Conservation (phyloP, 92 coral and sea anemone genomes). For the Plumapathes pennacea region DNA sequence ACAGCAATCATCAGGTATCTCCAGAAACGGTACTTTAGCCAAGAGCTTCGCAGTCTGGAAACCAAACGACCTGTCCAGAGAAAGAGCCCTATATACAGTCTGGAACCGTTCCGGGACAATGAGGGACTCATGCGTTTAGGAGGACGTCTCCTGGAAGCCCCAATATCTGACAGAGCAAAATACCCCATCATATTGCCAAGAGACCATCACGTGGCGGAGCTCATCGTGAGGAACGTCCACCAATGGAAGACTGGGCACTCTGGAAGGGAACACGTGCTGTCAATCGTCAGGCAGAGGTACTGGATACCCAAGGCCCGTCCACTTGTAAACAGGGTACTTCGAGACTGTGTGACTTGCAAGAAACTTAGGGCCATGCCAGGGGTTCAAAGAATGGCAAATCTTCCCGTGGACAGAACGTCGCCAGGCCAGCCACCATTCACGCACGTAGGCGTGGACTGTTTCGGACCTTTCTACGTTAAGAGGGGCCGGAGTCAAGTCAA, state of each 20-base stretch:
- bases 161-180: constrained; percentile 6
- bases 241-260: constrained; percentile 7
- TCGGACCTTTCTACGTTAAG: constrained; percentile 26
- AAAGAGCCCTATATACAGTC: constrained; percentile 18
- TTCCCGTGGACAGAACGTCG: constrained; percentile 7
- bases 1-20: constrained; percentile 5
- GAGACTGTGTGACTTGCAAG: constrained; percentile 3
- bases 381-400: constrained; percentile 32
- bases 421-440: constrained; percentile 31
- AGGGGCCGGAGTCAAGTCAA: constrained; percentile 22
- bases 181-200: constrained; percentile 29
- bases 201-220: constrained; percentile 4
- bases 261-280: constrained; percentile 14
- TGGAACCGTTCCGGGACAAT: constrained; percentile 12
- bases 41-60: neutral
- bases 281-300: constrained; percentile 11
- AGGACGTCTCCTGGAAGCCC: constrained; percentile 16
- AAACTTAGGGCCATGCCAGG: constrained; percentile 5
- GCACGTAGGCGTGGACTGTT: constrained; percentile 27
- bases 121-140: constrained; percentile 23
- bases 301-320: constrained; percentile 16
- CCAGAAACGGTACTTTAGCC: constrained; percentile 1
- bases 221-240: constrained; percentile 6
- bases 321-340: constrained; percentile 6
- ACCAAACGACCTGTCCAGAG: constrained; percentile 9